A percentile compares a stretch with the other conserved stretches of the same genome.
Conservation (phyloP, 2,888 invertebrate species). For the Eudasyphora cyanicolor region DNA sequence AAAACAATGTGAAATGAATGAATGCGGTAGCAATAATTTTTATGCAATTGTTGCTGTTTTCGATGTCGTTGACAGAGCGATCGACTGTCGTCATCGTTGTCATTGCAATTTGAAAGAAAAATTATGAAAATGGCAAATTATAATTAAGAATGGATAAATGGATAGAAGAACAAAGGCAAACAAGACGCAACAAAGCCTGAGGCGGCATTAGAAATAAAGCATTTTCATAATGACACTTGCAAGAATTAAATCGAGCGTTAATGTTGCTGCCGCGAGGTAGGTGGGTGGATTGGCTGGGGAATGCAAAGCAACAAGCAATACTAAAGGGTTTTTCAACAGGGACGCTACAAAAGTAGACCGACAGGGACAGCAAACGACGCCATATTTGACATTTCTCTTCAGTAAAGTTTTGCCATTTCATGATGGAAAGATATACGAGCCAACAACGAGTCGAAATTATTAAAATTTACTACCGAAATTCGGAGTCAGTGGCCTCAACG, state of each 20-base stretch:
- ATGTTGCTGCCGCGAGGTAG: too few relatives aligned
- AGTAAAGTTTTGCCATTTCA: too few relatives aligned
- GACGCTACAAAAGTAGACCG: too few relatives aligned
- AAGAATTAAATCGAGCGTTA: not conserved
- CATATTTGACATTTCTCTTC: too few relatives aligned
- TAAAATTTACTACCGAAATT: too few relatives aligned
- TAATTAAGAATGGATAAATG: slow-evolving; percentile 18
- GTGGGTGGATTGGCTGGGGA: too few relatives aligned
- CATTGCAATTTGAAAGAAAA: not conserved
- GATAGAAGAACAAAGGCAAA: not conserved
- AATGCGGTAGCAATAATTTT: not conserved
- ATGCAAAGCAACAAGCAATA: too few relatives aligned
- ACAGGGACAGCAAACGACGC: too few relatives aligned
- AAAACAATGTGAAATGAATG: not conserved
- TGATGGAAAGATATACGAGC: too few relatives aligned
- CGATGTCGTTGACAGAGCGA: not conserved
- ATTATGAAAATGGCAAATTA: slow-evolving; percentile 19
- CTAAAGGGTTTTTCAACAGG: too few relatives aligned
- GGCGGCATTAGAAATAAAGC: not conserved
- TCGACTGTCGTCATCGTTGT: not conserved
- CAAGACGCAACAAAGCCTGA: not conserved
- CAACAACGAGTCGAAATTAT: too few relatives aligned
- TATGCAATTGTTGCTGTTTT: slow-evolving; percentile 4
- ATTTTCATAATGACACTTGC: not conserved
- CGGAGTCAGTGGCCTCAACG: too few relatives aligned